Percentiles rank a stretch among this genome's conserved stretches.
Conservation (phyloP, 2,888 invertebrate species). For the Cerceris rybyensis region DNA sequence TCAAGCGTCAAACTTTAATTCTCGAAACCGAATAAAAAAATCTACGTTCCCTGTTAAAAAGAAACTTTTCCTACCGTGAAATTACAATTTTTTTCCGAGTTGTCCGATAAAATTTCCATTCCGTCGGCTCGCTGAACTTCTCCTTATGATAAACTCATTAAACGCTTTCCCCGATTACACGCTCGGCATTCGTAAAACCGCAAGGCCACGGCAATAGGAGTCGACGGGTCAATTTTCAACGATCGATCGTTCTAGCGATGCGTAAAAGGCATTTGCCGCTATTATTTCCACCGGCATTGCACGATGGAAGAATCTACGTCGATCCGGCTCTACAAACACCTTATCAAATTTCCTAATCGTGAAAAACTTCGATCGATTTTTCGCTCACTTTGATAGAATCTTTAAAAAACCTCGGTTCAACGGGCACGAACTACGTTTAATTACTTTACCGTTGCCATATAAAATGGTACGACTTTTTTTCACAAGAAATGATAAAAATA, state of each 20-base stretch:
- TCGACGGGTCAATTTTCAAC: conserved; percentile 27
- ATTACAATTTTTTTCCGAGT: background rate
- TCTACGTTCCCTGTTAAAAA: no score
- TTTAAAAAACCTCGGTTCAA: no score
- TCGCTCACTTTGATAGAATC: no score
- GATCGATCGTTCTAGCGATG: conserved; percentile 27
- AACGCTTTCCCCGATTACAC: background rate
- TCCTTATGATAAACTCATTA: background rate
- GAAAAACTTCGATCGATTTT: no score
- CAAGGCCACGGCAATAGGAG: conserved; percentile 19
- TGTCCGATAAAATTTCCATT: conserved; percentile 4
- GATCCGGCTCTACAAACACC: no score
- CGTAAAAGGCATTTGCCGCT: conserved; percentile 1
- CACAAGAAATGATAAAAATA: no score
- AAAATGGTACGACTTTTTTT: no score
- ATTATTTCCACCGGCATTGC: background rate
- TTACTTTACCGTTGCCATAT: no score
- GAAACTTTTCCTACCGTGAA: background rate
- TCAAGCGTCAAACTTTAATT: background rate
- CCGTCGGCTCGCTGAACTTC: background rate
- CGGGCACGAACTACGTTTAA: no score
- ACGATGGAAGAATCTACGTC: background rate
- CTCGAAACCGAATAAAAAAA: no score
- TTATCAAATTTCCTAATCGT: no score
- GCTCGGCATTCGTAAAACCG: conserved; percentile 4